These are phyloP conservation scores for Oikopleura albicans DNA, from an alignment of 23 tunicate species.

Conservation along the genomic window DNA sequence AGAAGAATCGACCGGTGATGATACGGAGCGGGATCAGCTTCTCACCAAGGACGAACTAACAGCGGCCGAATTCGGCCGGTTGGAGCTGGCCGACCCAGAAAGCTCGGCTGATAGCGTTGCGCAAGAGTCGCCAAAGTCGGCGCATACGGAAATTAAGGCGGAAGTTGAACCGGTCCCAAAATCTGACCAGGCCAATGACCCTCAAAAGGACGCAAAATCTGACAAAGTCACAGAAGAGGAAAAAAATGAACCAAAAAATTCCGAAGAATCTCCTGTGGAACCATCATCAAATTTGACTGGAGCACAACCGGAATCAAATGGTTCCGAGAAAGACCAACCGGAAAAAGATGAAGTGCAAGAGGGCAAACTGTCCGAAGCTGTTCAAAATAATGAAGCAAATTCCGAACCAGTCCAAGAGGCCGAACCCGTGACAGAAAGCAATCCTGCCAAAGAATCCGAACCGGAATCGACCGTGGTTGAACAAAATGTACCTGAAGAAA, in stretches of 20 bases:
- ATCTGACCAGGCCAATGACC: background rate
- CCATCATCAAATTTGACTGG: too few species aligned
- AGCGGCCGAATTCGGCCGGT: background rate
- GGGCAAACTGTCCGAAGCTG: too few species aligned
- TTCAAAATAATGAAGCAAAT: too few species aligned
- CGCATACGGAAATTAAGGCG: background rate
- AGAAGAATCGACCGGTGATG: background rate
- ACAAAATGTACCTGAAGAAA: constrained; percentile 27
- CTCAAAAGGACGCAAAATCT: background rate
- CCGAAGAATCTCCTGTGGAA: too few species aligned
- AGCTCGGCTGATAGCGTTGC: background rate
- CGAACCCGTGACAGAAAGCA: background rate
- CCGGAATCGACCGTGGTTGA: constrained; percentile 26
- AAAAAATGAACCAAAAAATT: background rate
- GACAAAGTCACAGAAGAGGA: background rate
- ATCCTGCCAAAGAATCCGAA: background rate
- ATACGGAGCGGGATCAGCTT: background rate
- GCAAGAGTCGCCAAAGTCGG: background rate
- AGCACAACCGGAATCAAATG: too few species aligned
- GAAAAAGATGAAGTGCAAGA: too few species aligned
- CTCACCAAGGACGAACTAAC: background rate
- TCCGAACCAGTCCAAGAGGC: background rate
- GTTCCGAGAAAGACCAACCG: too few species aligned
- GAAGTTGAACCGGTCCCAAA: background rate
- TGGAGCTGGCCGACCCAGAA: background rate